Conservation (phyloP, 1,140 invertebrate genomes). For the Drosophila equinoxialis region DNA sequence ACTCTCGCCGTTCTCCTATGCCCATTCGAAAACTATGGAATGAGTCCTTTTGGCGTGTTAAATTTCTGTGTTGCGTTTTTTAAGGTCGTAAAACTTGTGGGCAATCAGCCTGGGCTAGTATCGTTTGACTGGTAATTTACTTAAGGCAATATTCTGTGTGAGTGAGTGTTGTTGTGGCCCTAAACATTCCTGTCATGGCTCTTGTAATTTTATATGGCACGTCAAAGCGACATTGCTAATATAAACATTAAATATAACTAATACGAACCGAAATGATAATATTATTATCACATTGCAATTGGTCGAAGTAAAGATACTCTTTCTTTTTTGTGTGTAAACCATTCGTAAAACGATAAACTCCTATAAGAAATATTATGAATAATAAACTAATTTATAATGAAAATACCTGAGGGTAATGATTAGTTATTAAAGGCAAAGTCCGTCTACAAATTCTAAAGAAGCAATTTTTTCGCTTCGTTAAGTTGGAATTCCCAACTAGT, state of each 20-base stretch:
- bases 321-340: not conserved
- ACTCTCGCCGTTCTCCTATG: too few species aligned
- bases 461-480: too few species aligned
- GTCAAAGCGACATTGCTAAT: constrained; percentile 47
- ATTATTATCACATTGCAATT: not conserved
- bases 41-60: constrained; percentile 32
- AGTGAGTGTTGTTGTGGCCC: constrained; percentile 22
- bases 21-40: too few species aligned
- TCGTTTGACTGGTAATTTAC: constrained; percentile 61
- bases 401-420: too few species aligned
- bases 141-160: constrained; percentile 37
- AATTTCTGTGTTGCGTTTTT: constrained; percentile 60
- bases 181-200: constrained; percentile 43
- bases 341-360: too few species aligned
- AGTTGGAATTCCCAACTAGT: too few species aligned
- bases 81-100: constrained; percentile 66
- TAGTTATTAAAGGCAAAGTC: too few species aligned
- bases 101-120: constrained; percentile 58
- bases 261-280: constrained; percentile 15
- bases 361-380: too few species aligned
- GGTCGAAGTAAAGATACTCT: constrained; percentile 41
- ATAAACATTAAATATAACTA: constrained; percentile 51
- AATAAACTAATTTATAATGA: too few species aligned
- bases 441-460: too few species aligned
- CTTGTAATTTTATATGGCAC: constrained; percentile 57